Evolutionary conservation across 2,888 invertebrate genomes (phyloP).

Genomic region (Dexiosoma caninum): DNA sequence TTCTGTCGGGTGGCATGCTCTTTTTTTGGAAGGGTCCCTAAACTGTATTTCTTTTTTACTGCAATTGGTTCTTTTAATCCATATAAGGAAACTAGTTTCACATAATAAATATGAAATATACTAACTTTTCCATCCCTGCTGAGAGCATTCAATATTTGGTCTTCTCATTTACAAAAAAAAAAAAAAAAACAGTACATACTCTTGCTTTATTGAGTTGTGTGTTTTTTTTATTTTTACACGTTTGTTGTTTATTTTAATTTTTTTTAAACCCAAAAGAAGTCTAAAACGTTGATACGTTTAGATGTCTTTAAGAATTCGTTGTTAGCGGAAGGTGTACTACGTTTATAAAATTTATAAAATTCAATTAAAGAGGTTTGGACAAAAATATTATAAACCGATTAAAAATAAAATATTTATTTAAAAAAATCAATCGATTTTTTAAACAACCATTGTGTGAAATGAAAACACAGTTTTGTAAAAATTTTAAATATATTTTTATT

Average conservation of each 20-base stretch:
- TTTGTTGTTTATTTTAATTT: constrained; percentile 28
- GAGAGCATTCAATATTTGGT: constrained; percentile 36
- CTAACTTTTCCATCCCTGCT: neutral
- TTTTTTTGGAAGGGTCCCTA: too few relatives aligned
- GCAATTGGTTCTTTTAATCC: too few relatives aligned
- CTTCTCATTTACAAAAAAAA: constrained; percentile 28
- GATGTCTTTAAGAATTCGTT: constrained; percentile 68
- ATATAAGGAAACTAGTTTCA: too few relatives aligned
- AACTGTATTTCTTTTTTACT: too few relatives aligned
- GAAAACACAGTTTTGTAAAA: neutral
- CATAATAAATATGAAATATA: too few relatives aligned
- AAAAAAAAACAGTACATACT: constrained; percentile 16
- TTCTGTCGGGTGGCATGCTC: too few relatives aligned
- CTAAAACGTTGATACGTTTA: constrained; percentile 65
- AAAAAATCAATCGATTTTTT: neutral
- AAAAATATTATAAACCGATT: neutral
- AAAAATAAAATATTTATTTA: neutral
- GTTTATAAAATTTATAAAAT: constrained; percentile 52
- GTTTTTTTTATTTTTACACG: constrained; percentile 41
- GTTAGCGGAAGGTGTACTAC: constrained; percentile 64
- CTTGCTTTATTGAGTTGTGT: constrained; percentile 6
- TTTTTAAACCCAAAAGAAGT: constrained; percentile 57
- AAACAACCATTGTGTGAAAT: neutral
- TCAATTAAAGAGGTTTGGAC: constrained; percentile 27
- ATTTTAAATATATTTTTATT: constrained; percentile 3